Evolutionary conservation across 2,888 invertebrate species (phyloP).

Genomic region (Aelia acuminata): DNA sequence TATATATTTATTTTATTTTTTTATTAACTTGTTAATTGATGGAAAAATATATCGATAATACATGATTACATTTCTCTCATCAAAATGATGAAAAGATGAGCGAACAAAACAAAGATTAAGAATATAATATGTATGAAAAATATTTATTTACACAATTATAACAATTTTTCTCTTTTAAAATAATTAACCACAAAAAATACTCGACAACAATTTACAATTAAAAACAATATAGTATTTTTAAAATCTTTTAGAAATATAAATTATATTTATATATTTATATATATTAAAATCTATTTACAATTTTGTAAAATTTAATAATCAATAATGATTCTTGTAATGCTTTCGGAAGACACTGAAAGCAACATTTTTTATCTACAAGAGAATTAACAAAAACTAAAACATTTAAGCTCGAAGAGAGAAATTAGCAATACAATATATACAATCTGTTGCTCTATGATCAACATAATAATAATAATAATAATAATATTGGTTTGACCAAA

Average conservation of each 20-base stretch:
- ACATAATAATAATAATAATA: slow-evolving; percentile 18
- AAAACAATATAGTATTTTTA: slow-evolving; percentile 57
- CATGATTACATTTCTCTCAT: slow-evolving; percentile 50
- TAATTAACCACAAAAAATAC: slow-evolving; percentile 56
- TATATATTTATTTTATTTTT: no score
- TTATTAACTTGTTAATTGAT: slow-evolving; percentile 36
- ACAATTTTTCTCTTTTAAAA: slow-evolving; percentile 57
- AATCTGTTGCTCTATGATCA: slow-evolving; percentile 43
- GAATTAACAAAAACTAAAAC: slow-evolving; percentile 53
- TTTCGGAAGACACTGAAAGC: slow-evolving; percentile 59
- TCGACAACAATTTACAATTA: slow-evolving; percentile 57
- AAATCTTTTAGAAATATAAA: slow-evolving; percentile 59
- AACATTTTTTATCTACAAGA: slow-evolving; percentile 47
- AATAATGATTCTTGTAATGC: slow-evolving; percentile 28
- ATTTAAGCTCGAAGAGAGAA: slow-evolving; percentile 52
- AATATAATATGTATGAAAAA: slow-evolving; percentile 53
- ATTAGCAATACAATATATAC: slow-evolving; percentile 48
- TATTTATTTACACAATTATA: slow-evolving; percentile 56
- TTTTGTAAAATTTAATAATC: slow-evolving; percentile 23
- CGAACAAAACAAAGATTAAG: slow-evolving; percentile 49
- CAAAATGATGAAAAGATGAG: slow-evolving; percentile 33
- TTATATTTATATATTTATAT: slow-evolving; percentile 55
- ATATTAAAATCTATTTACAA: slow-evolving; percentile 35
- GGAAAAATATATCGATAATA: slow-evolving; percentile 45
- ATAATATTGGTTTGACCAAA: slow-evolving; percentile 51